Evolutionary conservation across 2,888 invertebrate species (phyloP).

Genomic region (Aphidius colemani): DNA sequence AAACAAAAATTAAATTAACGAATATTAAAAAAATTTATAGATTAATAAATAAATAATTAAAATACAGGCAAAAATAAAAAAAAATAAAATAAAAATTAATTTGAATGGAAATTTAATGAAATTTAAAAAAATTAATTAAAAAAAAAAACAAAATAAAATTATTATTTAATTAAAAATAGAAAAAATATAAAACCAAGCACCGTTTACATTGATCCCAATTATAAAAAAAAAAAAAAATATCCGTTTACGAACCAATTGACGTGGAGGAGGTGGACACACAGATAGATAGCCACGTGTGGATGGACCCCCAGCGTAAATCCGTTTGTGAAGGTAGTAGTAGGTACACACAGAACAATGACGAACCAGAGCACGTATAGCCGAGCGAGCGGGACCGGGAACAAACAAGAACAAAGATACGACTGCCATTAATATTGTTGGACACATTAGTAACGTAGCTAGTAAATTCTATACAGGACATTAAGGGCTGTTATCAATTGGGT

Average conservation of each 20-base stretch:
- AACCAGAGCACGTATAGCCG: constrained; percentile 61
- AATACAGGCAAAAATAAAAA: constrained; percentile 17
- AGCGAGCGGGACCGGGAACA: constrained; percentile 62
- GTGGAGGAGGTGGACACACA: constrained; percentile 57
- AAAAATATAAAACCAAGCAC: constrained; percentile 36
- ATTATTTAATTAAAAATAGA: constrained; percentile 9
- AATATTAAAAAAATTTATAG: not conserved
- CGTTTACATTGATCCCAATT: constrained; percentile 40
- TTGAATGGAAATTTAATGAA: constrained; percentile 12
- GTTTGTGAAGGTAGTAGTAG: constrained; percentile 60
- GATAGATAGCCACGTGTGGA: constrained; percentile 60
- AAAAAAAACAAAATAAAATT: constrained; percentile 17
- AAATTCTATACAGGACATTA: constrained; percentile 49
- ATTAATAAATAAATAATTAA: too few relatives aligned
- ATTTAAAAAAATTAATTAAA: too few relatives aligned
- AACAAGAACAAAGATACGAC: constrained; percentile 62
- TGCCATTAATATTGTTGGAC: constrained; percentile 60
- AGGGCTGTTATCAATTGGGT: constrained; percentile 14
- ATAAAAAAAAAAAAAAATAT: constrained; percentile 36
- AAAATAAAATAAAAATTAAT: not conserved
- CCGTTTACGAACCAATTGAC: constrained; percentile 61
- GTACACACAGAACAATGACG: constrained; percentile 62
- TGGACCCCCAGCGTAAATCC: constrained; percentile 61
- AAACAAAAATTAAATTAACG: constrained; percentile 13
- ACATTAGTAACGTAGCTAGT: constrained; percentile 60